These are phyloP conservation scores for Macquaria ambigua DNA, from an alignment of 2,113 vertebrate species.

Conservation along the genomic window DNA sequence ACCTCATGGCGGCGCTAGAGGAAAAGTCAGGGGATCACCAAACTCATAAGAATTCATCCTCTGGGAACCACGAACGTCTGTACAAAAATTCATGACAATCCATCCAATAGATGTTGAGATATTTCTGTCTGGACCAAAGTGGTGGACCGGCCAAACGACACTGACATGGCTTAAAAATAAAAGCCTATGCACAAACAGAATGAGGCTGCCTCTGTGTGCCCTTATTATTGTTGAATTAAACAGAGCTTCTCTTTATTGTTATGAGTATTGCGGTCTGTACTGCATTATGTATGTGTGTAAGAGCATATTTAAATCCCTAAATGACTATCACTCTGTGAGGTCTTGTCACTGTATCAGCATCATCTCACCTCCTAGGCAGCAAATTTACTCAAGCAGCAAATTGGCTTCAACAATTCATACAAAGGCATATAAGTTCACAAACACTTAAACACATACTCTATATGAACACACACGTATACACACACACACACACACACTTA, in stretches of 20 bases:
- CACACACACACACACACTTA: background rate
- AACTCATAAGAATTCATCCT: background rate
- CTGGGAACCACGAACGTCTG: background rate
- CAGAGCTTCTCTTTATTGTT: slow-evolving; percentile 5
- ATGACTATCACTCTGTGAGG: slow-evolving; percentile 9
- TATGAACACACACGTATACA: background rate
- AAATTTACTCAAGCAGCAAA: slow-evolving; percentile 16
- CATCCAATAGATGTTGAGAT: background rate
- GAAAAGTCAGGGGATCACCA: background rate
- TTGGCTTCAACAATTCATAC: background rate
- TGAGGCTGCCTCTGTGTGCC: background rate
- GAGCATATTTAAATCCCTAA: slow-evolving; percentile 35
- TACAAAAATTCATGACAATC: background rate
- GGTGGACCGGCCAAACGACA: background rate
- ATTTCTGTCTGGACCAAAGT: background rate
- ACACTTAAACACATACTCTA: slow-evolving; percentile 4
- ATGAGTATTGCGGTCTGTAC: background rate
- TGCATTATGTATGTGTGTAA: slow-evolving; percentile 4
- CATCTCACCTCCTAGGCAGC: background rate
- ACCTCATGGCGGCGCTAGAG: background rate
- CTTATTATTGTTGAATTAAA: background rate
- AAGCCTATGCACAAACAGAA: background rate
- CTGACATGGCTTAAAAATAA: background rate
- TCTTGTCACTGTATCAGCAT: slow-evolving; percentile 17
- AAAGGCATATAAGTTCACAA: background rate